Evolutionary conservation across 2,888 invertebrate genomes (phyloP).

Genomic region (Serrognathus titanus): DNA sequence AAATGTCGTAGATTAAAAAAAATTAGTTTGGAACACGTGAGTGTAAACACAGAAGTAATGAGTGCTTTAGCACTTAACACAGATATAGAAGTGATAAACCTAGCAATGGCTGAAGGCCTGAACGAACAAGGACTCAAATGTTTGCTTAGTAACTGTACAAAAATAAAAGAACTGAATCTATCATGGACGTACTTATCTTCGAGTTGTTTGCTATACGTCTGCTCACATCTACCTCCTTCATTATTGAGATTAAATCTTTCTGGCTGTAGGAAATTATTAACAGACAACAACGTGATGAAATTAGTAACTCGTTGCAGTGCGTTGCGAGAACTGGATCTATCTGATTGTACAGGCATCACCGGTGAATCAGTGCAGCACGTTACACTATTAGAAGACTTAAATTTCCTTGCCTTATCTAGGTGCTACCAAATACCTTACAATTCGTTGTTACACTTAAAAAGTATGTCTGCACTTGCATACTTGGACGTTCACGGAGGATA

Average conservation of each 20-base stretch:
- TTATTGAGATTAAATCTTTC: constrained; percentile 76
- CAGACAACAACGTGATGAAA: constrained; percentile 65
- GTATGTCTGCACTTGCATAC: constrained; percentile 64
- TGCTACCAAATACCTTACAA: constrained; percentile 74
- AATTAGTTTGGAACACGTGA: constrained; percentile 78
- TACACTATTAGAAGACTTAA: constrained; percentile 58
- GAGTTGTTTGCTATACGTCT: constrained; percentile 59
- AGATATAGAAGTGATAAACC: constrained; percentile 74
- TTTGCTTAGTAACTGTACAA: constrained; percentile 60
- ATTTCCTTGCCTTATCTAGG: constrained; percentile 75
- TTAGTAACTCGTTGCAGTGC: constrained; percentile 66
- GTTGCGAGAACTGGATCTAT: constrained; percentile 81
- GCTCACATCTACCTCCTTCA: constrained; percentile 59
- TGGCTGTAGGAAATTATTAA: constrained; percentile 74
- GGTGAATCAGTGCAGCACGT: constrained; percentile 58
- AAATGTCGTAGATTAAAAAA: constrained; percentile 72
- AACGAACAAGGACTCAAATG: constrained; percentile 60
- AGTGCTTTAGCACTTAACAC: constrained; percentile 63
- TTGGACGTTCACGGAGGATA: constrained; percentile 84
- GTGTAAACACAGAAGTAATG: constrained; percentile 63
- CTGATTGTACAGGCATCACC: constrained; percentile 77
- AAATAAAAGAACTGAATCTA: constrained; percentile 70
- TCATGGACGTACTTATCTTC: constrained; percentile 74
- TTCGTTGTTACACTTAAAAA: constrained; percentile 62
- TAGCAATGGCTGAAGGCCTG: constrained; percentile 77